Base-by-base conservation (phyloP, 2,888 invertebrate species). In the Psylliodes chrysocephalus region DNA sequence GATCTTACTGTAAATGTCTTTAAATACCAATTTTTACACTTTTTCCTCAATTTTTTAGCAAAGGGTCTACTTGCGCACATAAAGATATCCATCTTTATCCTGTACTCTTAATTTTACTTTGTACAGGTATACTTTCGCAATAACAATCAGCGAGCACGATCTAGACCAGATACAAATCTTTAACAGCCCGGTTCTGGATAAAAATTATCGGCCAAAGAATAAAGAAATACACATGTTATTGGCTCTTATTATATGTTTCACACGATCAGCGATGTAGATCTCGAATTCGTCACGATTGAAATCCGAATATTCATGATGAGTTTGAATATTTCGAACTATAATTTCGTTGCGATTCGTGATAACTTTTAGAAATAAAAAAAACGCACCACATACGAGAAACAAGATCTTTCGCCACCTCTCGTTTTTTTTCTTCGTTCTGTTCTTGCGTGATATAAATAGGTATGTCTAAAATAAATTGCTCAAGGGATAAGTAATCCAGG, bases 181-280 rank as follows among this genome's bases (percentile, higher is more conserved):
- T n/a, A n/a, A n/a, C n/a, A n/a, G n/a, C n/a, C n/a, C 59, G 49
- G 28, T 28, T n/a, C 59, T 59, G 59, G 12, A 5, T 33, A 35
- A 35, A 35, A 46, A 47, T 56, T 56, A 2, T 2, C 19, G 47
- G 42, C 10, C 15, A n/a, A n/a, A n/a, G 44, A 18, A 57, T 18
- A 59, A 59, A 49, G 40, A 62, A 42, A 44, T 57, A 65, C 62
- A 66, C 66, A 62, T 66, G 66, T 66, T 62, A 66, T 62, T 62
- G 49, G 33, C 62, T 60, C 60, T 64, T 64, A 62, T 62, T 60
- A 62, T 55, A 62, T 61, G 59, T 59, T 66, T 66, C 66, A 66
- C 66, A 66, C 66, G 66, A 62, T 62, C 57, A 42, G 38, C 49
- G 62, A 61, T 66, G 62, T 53, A 61, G 66, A 66, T 57, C 62